These are phyloP conservation scores for Cyclargus thomasi DNA, from an alignment of 1,140 invertebrate species.

Conservation along the genomic window DNA sequence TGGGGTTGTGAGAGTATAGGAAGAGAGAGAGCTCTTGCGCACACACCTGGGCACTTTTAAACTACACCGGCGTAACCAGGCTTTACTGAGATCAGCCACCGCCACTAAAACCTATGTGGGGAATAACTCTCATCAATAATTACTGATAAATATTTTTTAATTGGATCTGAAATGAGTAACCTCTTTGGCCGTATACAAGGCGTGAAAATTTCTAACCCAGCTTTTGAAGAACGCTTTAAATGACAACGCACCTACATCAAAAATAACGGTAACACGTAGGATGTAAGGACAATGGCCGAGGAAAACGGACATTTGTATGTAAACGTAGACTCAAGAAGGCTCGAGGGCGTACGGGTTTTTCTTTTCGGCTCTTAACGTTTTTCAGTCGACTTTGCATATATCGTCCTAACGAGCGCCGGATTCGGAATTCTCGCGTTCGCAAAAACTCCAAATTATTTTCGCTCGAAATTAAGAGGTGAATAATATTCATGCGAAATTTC, in stretches of 20 bases:
- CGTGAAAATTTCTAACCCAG: too few relatives aligned
- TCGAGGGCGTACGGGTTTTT: slow-evolving; percentile 26
- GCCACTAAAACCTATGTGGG: too few relatives aligned
- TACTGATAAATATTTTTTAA: too few relatives aligned
- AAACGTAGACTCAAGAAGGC: slow-evolving; percentile 18
- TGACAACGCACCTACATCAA: background rate
- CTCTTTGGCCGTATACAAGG: too few relatives aligned
- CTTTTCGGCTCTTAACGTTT: slow-evolving; percentile 25
- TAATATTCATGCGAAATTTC: background rate
- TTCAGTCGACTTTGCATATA: slow-evolving; percentile 26
- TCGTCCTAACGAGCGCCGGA: slow-evolving; percentile 22
- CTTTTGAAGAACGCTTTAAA: background rate
- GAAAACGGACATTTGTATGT: slow-evolving; percentile 7
- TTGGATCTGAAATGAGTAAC: too few relatives aligned
- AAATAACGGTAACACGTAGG: background rate
- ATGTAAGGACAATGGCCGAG: background rate
- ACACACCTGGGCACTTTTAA: too few relatives aligned
- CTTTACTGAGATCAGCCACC: too few relatives aligned
- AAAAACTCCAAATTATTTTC: background rate
- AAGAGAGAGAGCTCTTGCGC: too few relatives aligned
- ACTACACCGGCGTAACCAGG: too few relatives aligned
- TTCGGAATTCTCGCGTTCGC: slow-evolving; percentile 9
- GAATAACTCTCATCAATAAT: too few relatives aligned
- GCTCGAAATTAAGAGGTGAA: background rate
- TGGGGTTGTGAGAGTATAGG: too few relatives aligned